phyloP scores from a whole-genome alignment of 2,888 invertebrate genomes.

The Glaucopsyche alexis region DNA sequence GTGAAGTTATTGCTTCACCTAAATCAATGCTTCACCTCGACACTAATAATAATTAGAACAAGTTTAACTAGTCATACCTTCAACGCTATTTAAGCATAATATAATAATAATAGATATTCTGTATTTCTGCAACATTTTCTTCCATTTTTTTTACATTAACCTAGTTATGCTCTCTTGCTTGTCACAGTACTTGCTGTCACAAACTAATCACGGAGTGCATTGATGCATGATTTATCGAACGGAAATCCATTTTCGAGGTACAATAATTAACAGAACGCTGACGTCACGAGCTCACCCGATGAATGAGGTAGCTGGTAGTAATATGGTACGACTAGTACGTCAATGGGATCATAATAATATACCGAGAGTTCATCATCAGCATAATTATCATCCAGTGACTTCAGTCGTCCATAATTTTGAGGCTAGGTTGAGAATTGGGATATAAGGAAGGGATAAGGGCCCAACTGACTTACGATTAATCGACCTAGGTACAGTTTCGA shows the following conservation, averaged over 20 bases:
- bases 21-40: constrained; percentile 21
- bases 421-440: too few relatives aligned
- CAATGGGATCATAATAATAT: neutral
- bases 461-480: too few relatives aligned
- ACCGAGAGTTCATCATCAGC: neutral
- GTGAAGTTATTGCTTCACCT: neutral
- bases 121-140: neutral
- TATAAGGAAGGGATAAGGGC: too few relatives aligned
- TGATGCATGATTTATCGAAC: neutral
- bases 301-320: neutral
- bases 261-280: neutral
- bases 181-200: too few relatives aligned
- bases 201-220: too few relatives aligned
- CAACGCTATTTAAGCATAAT: neutral
- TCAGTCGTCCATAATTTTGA: too few relatives aligned
- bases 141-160: neutral
- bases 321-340: neutral
- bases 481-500: too few relatives aligned
- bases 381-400: too few relatives aligned
- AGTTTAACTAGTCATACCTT: constrained; percentile 3
- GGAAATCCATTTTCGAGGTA: constrained; percentile 12
- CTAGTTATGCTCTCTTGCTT: too few relatives aligned
- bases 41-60: constrained; percentile 26
- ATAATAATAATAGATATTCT: neutral
- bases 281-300: neutral